phyloP scores from a whole-genome alignment of 2,797 vertebrate genomes.

The Loris lydekkerianus region DNA sequence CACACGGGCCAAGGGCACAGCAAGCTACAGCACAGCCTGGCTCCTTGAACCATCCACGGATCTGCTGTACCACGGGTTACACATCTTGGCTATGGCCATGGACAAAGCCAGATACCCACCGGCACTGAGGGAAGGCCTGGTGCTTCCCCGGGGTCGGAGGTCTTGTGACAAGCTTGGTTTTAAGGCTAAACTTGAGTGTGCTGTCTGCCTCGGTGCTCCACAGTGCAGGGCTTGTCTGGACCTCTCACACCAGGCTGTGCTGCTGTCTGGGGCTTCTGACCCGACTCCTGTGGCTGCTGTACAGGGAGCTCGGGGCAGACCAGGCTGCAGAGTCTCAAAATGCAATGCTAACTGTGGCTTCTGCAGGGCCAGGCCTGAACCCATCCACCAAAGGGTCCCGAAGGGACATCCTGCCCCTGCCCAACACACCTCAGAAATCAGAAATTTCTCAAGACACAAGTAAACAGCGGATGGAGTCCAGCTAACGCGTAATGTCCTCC shows the following conservation, averaged over 20 bases:
- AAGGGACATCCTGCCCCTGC: not conserved
- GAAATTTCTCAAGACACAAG: not conserved
- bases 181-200: not conserved
- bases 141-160: too few species aligned
- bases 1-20: too few species aligned
- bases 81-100: not conserved
- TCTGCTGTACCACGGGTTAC: not conserved
- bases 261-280: not conserved
- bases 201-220: too few species aligned
- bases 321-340: not conserved
- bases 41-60: fast-evolving
- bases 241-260: not conserved
- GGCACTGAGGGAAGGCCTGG: not conserved
- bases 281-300: not conserved
- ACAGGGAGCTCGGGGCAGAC: not conserved
- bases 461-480: too few species aligned
- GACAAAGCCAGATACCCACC: not conserved
- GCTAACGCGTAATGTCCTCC: not conserved
- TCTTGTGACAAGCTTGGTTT: too few species aligned
- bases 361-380: not conserved
- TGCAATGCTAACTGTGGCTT: not conserved
- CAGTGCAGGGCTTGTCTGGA: not conserved
- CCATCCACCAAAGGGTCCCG: not conserved
- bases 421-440: too few species aligned
- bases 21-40: not conserved